Evolutionary conservation across 2,888 invertebrate species (phyloP), one percentile per base, ranked within the genome.

Genomic region (Tillus elongatus): DNA sequence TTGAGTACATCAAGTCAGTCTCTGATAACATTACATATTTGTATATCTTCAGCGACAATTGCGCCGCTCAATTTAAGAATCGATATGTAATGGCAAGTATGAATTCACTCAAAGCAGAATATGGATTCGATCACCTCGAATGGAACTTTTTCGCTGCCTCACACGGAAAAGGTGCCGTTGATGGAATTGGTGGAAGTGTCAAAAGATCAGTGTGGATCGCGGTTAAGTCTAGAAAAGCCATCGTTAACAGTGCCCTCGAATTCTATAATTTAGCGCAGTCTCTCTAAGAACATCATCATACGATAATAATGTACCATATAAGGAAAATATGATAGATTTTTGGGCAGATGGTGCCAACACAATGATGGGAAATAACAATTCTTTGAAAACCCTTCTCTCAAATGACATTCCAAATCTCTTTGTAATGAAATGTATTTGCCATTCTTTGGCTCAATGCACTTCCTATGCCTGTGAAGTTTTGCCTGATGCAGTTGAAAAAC

Each of bases 271-370:
- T 35, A 16, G 32, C 39, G 40, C 37, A 42, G 33, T 31, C 45
- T 45, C 36, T 45, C 45, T 43, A n/a, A n/a, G n/a, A n/a, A n/a
- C n/a, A 37, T 11, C 12, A 24, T n/a, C n/a, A n/a, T n/a, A n/a
- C n/a, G n/a, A n/a, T n/a, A n/a, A n/a, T n/a, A n/a, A n/a, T n/a
- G n/a, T n/a, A n/a, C n/a, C n/a, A n/a, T 58, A 52, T 35, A 50
- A 50, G 37, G 15, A 42, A 35, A 56, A 58, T 30, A 41, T 59
- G 46, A 51, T 60, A 30, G 59, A 57, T 2, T 61, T 58, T 44
- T 57, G 52, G 16, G 51, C 55, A 8, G 60, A 62, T 46, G 57
- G 59, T n/a, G 57, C 59, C 4, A 58, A 51, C 43, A 47, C 50
- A 1, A 61, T 61, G 60, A 52, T 55, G 43, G 58, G 57, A 2